A percentile compares a stretch with the other conserved stretches of the same genome.
phyloP scores from a whole-genome alignment of 2,888 invertebrate species.

The Steinernema hermaphroditum region DNA sequence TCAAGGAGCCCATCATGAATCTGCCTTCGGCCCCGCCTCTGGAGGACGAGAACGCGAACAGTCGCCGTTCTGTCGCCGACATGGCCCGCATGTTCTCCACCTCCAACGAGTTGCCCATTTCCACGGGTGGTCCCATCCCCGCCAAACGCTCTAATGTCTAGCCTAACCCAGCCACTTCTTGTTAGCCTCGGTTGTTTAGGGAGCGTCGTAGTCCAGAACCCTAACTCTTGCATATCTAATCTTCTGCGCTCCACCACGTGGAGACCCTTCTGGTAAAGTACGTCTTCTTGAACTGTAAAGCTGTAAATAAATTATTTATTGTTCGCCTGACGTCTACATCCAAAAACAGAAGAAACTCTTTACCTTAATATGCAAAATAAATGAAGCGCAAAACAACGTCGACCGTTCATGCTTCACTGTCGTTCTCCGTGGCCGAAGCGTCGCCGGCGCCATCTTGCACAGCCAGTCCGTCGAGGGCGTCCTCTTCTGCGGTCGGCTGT shows the following conservation, averaged over 20 bases:
- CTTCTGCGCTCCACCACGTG: neutral
- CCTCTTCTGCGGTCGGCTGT: neutral
- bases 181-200: constrained; percentile 11
- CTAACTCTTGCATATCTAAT: neutral
- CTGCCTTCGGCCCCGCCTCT: constrained; percentile 16
- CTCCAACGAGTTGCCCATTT: constrained; percentile 27
- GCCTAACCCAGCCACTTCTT: neutral
- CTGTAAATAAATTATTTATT: constrained; percentile 31
- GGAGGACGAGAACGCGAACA: constrained; percentile 50
- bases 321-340: neutral
- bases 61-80: constrained; percentile 51
- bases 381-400: neutral
- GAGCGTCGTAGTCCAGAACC: neutral
- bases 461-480: neutral
- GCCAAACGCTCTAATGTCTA: constrained; percentile 15
- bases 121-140: constrained; percentile 19
- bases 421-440: neutral
- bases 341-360: no score
- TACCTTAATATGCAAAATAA: neutral
- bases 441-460: neutral
- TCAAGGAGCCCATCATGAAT: constrained; percentile 22
- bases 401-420: neutral
- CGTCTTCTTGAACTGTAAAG: neutral
- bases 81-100: constrained; percentile 51
- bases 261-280: neutral